Evolutionary conservation across 2,797 vertebrate genomes (phyloP).

Genomic region (Anguilla pacifica): DNA sequence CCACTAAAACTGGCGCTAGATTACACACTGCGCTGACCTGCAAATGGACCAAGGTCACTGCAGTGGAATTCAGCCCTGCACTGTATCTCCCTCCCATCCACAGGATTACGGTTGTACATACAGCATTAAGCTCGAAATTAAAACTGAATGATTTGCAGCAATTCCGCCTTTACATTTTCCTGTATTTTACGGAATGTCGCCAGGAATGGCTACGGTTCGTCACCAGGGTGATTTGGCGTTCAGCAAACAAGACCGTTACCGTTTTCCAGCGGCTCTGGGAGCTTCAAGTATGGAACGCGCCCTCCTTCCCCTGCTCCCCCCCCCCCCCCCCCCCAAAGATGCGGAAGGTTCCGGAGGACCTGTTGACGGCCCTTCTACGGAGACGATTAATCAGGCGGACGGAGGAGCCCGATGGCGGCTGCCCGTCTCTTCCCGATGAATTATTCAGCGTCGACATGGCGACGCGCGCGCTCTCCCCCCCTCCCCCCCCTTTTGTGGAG

Average conservation of each 20-base stretch:
- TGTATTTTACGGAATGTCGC: background rate
- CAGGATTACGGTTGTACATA: background rate
- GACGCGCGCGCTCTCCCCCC: background rate
- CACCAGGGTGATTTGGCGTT: background rate
- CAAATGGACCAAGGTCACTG: background rate
- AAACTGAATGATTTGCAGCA: background rate
- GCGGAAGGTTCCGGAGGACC: background rate
- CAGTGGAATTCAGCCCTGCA: background rate
- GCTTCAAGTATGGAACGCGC: too few relatives aligned
- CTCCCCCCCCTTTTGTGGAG: background rate
- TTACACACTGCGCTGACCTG: background rate
- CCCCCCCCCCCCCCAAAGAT: too few relatives aligned
- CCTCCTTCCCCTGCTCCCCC: background rate
- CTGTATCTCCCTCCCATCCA: background rate
- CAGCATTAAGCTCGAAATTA: background rate
- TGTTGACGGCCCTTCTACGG: conserved; percentile 17
- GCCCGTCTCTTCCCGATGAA: conserved; percentile 8
- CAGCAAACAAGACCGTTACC: background rate
- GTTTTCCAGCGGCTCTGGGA: background rate
- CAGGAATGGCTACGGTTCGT: background rate
- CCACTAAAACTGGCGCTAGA: background rate
- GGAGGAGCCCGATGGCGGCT: conserved; percentile 10
- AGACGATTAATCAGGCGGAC: conserved; percentile 21
- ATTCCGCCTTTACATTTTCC: background rate
- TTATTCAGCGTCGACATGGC: conserved; percentile 35